Base-by-base conservation (phyloP, 1,140 invertebrate genomes). In the Mactra quadrangularis region DNA sequence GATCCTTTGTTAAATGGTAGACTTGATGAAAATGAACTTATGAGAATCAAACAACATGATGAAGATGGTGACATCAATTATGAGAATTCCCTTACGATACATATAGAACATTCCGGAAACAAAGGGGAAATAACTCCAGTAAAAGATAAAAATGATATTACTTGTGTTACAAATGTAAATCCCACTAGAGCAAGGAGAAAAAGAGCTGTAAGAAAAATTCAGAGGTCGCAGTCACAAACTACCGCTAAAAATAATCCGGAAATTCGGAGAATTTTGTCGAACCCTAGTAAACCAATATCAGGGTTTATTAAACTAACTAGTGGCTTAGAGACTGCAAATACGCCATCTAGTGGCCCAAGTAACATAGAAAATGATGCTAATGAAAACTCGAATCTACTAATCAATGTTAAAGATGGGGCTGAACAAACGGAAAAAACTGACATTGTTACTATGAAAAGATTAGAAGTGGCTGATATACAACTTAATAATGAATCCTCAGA, bases 1-100 rank as follows among this genome's bases (percentile, higher is more conserved):
- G 77, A 81, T 60, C 77, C 77, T 11, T 33, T 81, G 19, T 64
- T 60, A 19, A 41, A 33, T 45, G 77, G 77, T 11, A 81, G 59
- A 41, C 41, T 81, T 59, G 77, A 81, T 81, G 77, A 81, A 33
- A 59, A 38, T 59, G 77, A 81, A 81, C 41, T 81, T 33, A n/a
- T 60, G 25, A 70, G 64, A 41, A 53, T 64, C 7, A 50, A 66
- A 35, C 25, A 81, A n/a, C 31, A 35, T 2, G 38, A 50, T 70
- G 38, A 60, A 41, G 38, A 41, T 7, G 15, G 38, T 41, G 38
- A 41, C 38, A n/a, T n/a, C n/a, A n/a, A n/a, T n/a, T n/a, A n/a
- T n/a, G n/a, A n/a, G n/a, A n/a, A n/a, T n/a, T n/a, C n/a, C n/a
- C n/a, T n/a, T n/a, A n/a, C n/a, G n/a, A n/a, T n/a, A n/a, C n/a